Conservation (phyloP, 2,797 vertebrate genomes). For the Anguilla anguilla region DNA sequence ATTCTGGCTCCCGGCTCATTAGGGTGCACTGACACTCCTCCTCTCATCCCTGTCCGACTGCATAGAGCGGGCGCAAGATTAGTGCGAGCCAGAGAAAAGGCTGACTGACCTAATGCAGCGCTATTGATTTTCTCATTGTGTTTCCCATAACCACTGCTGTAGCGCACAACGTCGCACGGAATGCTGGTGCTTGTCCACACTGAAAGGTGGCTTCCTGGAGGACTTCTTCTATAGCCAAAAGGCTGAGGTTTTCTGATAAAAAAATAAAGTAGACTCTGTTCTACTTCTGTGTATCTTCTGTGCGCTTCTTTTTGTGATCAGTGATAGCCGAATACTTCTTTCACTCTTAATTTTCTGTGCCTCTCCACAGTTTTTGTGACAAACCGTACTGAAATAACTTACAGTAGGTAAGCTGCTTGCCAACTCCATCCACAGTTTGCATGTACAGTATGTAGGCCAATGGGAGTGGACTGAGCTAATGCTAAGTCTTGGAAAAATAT, state of each 20-base stretch:
- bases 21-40: not conserved
- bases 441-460: not conserved
- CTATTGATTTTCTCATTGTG: constrained; percentile 1
- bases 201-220: not conserved
- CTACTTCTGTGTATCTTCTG: not conserved
- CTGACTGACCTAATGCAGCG: not conserved
- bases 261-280: not conserved
- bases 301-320: not conserved
- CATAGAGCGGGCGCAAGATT: not conserved
- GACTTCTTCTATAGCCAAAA: not conserved
- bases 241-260: not conserved
- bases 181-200: not conserved
- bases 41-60: not conserved
- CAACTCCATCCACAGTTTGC: not conserved
- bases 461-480: not conserved
- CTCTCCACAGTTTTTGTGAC: not conserved
- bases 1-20: not conserved
- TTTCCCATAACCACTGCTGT: not conserved
- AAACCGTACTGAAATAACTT: not conserved
- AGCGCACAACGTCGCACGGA: not conserved
- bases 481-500: not conserved
- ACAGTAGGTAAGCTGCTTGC: not conserved
- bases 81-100: not conserved
- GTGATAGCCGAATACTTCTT: not conserved
- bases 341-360: not conserved